Percentiles rank a stretch among this genome's conserved stretches.
phyloP scores from a whole-genome alignment of 2,888 invertebrate species.

The Synergus gifuensis region DNA sequence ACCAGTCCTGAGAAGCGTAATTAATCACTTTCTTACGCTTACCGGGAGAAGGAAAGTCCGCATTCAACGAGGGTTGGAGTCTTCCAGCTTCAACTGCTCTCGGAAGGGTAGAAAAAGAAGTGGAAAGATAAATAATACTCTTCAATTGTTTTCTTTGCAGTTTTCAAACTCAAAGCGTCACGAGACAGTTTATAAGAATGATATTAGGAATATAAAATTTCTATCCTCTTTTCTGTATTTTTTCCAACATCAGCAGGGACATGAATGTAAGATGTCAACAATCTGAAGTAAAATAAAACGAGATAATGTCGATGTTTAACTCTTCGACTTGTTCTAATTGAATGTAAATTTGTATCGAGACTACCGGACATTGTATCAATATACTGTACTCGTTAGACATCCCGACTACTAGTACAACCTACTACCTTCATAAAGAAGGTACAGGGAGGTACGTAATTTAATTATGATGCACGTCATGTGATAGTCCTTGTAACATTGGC shows the following conservation, averaged over 20 bases:
- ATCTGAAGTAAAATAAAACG: too few relatives aligned
- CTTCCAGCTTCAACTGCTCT: conserved; percentile 5
- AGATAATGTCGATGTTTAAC: not conserved
- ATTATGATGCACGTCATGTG: not conserved
- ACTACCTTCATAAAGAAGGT: not conserved
- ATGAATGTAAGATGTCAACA: too few relatives aligned
- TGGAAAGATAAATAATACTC: conserved; percentile 27
- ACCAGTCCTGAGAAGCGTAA: conserved; percentile 69
- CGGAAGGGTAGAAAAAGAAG: conserved; percentile 18
- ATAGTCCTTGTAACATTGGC: not conserved
- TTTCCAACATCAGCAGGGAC: too few relatives aligned
- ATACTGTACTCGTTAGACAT: not conserved
- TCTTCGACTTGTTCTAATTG: not conserved
- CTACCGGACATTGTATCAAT: not conserved
- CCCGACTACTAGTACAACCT: not conserved
- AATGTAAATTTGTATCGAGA: not conserved
- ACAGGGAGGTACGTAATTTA: not conserved
- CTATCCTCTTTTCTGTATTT: too few relatives aligned
- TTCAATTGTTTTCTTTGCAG: conserved; percentile 25
- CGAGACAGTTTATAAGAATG: not conserved
- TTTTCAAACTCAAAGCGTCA: not conserved
- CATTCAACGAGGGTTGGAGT: conserved; percentile 5
- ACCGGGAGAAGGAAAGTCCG: conserved; percentile 42
- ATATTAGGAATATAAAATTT: too few relatives aligned
- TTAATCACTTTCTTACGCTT: conserved; percentile 70